Evolutionary conservation across 2,888 invertebrate species (phyloP), one percentile per base, ranked within the genome.

Genomic region (Zygaena filipendulae): DNA sequence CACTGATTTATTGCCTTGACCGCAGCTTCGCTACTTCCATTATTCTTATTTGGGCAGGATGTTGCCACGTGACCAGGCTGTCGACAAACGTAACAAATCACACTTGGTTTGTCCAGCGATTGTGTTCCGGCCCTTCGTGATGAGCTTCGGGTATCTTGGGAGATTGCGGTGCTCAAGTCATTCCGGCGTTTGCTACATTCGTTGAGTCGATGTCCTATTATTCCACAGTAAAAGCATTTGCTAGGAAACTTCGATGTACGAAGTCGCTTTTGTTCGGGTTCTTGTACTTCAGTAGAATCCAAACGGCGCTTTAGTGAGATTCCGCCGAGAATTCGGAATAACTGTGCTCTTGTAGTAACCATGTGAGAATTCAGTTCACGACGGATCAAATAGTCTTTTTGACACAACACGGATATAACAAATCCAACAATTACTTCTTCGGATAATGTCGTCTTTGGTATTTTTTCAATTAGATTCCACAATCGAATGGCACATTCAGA

Each of bases 341-440:
- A 49, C 35, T 42, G 44, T 11, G 38, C 21, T 10, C 29, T 29
- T 7, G 33, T 42, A 1, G 29, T 31, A 3, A 40, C 22, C 21
- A n/a, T 28, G n/a, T 42, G 33, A 1, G 40, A 16, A 22, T 36
- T 27, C 12, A 43, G 14, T 18, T 46, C 41, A 4, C 40, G 27
- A 2, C 42, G 33, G 10, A 45, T 35, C 11, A 32, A 11, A 5
- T n/a, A 11, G 21, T 44, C 41, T 19, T 40, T 39, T n/a, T 38
- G 38, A 24, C 31, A 36, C 11, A 40, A 20, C 2, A 40, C 27
- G 1, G 39, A 36, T 9, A 30, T 13, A 14, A 10, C 14, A 16
- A 27, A 31, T 21, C 31, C 45, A 37, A 3, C 35, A 29, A 27
- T 36, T 1, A 36, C 27, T 4, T 42, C 35, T 24, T 42, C 38